These are phyloP conservation scores for Molossus alvarezi DNA, from an alignment of 2,797 vertebrate genomes.

Conservation along the genomic window DNA sequence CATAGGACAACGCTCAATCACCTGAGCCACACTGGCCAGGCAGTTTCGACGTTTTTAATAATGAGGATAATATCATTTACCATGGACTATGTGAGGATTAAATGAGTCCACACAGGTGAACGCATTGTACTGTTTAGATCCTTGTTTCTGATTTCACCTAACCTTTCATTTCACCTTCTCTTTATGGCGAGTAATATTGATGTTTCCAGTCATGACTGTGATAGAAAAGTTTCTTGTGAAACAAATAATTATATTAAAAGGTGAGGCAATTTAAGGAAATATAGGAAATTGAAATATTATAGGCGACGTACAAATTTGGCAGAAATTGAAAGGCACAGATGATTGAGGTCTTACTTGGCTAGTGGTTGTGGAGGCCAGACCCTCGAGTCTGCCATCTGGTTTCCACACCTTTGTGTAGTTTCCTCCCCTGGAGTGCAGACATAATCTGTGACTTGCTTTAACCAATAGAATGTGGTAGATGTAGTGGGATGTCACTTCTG, in stretches of 20 bases:
- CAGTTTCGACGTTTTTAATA: background rate
- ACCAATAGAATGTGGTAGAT: background rate
- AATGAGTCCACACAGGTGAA: background rate
- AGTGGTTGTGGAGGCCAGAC: background rate
- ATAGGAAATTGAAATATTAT: background rate
- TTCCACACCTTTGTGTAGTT: background rate
- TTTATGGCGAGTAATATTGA: background rate
- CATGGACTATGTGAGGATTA: background rate
- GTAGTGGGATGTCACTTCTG: background rate
- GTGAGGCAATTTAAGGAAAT: background rate
- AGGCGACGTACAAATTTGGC: background rate
- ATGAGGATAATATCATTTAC: background rate
- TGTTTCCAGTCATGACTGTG: background rate
- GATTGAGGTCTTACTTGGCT: background rate
- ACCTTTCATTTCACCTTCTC: conserved; percentile 30
- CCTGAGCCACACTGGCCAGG: too few relatives aligned
- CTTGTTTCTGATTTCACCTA: background rate
- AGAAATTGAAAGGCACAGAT: background rate
- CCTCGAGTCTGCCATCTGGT: background rate
- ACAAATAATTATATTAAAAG: background rate
- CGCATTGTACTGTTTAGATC: background rate
- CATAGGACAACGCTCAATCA: too few relatives aligned
- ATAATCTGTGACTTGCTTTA: background rate
- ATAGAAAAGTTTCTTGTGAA: background rate
- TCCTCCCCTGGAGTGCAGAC: background rate